A percentile compares a stretch with the other conserved stretches of the same genome.
phyloP scores from a whole-genome alignment of 2,113 vertebrate species.

The Cricetomys ansorgei region DNA sequence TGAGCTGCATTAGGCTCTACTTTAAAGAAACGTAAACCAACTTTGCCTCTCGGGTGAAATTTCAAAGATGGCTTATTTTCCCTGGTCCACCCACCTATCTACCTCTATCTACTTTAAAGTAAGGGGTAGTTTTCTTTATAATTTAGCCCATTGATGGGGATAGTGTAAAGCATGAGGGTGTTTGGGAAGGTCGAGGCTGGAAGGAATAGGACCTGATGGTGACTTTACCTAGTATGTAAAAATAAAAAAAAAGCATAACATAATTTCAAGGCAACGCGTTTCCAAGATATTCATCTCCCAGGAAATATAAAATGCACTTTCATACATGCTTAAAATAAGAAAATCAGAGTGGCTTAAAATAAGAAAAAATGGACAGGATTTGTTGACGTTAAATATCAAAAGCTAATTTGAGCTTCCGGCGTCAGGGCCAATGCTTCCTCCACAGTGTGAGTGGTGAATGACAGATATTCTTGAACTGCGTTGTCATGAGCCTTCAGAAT shows the following conservation, averaged over 20 bases:
- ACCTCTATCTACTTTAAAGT: not conserved
- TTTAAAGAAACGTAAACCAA: not conserved
- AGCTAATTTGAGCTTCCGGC: slow-evolving; percentile 33
- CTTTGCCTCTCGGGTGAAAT: not conserved
- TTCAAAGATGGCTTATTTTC: not conserved
- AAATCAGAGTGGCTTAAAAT: not conserved
- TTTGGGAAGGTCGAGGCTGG: not conserved
- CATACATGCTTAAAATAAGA: not conserved
- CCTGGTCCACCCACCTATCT: not conserved
- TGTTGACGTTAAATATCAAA: slow-evolving; percentile 20
- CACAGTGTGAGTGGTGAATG: not conserved
- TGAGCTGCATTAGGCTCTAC: not conserved
- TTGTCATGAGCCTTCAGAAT: not conserved
- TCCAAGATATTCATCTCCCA: not conserved
- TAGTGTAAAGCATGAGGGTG: not conserved
- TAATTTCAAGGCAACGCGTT: not conserved
- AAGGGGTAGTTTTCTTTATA: not conserved
- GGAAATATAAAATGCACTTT: slow-evolving; percentile 35
- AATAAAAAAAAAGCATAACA: not conserved
- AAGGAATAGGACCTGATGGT: not conserved
- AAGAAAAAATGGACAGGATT: slow-evolving; percentile 30
- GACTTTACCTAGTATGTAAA: not conserved
- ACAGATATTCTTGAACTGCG: not conserved
- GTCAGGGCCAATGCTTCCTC: not conserved
- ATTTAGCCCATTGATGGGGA: not conserved